Evolutionary conservation across 2,797 vertebrate genomes (phyloP).

Genomic region (Pseudomugil gertrudae): DNA sequence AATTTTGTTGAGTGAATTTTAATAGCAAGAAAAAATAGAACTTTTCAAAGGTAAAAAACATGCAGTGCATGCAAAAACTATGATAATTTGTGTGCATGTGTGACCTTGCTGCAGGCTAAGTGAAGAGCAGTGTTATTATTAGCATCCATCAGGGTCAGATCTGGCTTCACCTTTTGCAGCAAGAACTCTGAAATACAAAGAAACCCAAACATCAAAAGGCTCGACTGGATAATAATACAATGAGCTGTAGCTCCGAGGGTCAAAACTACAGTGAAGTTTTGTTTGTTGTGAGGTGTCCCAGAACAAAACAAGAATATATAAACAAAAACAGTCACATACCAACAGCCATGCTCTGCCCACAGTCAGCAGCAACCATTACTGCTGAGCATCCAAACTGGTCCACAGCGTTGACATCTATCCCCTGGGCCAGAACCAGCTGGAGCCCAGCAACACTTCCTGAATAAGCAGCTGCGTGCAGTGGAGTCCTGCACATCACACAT

Average conservation of each 20-base stretch:
- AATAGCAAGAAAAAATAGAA: not conserved
- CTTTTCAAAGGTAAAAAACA: not conserved
- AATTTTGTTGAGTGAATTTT: not conserved
- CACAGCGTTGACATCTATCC: slow-evolving; percentile 87
- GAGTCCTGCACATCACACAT: slow-evolving; percentile 81
- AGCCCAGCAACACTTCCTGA: slow-evolving; percentile 90
- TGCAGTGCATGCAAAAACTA: slow-evolving; percentile 22
- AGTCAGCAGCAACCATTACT: slow-evolving; percentile 93
- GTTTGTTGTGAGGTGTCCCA: not conserved
- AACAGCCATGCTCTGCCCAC: slow-evolving; percentile 89
- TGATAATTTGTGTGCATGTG: slow-evolving; percentile 8
- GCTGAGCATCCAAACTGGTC: slow-evolving; percentile 89
- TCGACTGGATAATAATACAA: too few species aligned
- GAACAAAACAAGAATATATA: slow-evolving; percentile 23
- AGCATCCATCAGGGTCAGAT: slow-evolving; percentile 91
- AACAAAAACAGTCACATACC: slow-evolving; percentile 80
- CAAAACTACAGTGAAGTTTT: slow-evolving; percentile 8
- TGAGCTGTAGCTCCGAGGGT: slow-evolving; percentile 1
- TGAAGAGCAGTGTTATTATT: slow-evolving; percentile 98
- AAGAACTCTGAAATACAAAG: slow-evolving; percentile 82
- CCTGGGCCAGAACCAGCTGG: slow-evolving; percentile 89
- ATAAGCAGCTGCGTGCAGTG: slow-evolving; percentile 94
- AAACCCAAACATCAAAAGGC: too few species aligned
- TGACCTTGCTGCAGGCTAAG: slow-evolving; percentile 96
- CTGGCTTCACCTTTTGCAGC: slow-evolving; percentile 90